Evolutionary conservation across 2,888 invertebrate genomes (phyloP).

Genomic region (Copidosoma aretas): DNA sequence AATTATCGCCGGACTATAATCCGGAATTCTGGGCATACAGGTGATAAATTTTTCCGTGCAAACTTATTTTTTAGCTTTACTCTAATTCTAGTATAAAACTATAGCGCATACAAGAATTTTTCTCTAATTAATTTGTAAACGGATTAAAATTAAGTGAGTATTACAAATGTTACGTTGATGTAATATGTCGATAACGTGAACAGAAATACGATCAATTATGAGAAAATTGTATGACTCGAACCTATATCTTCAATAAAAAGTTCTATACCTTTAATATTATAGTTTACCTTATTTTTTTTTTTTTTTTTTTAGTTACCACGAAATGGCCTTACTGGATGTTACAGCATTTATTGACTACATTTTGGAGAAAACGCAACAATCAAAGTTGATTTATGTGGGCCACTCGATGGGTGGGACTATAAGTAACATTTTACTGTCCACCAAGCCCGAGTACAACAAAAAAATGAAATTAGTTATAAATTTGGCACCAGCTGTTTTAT

Average conservation of each 20-base stretch:
- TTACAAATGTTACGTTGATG: no score
- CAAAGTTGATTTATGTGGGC: neutral
- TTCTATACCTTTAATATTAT: no score
- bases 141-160: no score
- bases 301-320: conserved; percentile 21
- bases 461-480: conserved; percentile 33
- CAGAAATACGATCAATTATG: no score
- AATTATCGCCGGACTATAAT: neutral
- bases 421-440: neutral
- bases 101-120: no score
- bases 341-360: conserved; percentile 45
- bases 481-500: conserved; percentile 42
- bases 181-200: no score
- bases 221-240: no score
- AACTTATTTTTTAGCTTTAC: no score
- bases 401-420: neutral
- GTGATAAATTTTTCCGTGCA: neutral
- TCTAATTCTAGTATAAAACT: no score
- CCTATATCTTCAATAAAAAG: no score
- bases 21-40: neutral
- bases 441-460: neutral
- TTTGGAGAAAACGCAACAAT: neutral
- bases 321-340: conserved; percentile 18
- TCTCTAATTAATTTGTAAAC: no score
- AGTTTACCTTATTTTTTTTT: no score